Evolutionary conservation across 2,888 invertebrate genomes (phyloP).

Genomic region (Apotomis capreana): DNA sequence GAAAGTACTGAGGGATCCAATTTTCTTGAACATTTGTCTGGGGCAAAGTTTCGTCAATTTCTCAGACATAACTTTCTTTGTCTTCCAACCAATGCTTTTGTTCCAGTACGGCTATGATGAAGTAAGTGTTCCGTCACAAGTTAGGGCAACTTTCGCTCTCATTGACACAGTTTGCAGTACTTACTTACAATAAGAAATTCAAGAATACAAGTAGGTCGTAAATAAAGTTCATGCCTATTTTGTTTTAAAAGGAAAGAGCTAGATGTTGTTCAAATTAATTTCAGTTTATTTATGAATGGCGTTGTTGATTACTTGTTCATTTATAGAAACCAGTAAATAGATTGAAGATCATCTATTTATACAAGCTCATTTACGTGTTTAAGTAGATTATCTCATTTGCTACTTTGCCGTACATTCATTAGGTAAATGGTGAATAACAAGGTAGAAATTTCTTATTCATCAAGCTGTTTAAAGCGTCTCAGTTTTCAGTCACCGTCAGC

Average conservation of each 20-base stretch:
- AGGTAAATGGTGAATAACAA: too few species aligned
- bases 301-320: too few species aligned
- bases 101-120: constrained; percentile 80
- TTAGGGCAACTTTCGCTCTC: constrained; percentile 13
- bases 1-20: constrained; percentile 76
- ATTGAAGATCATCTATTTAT: too few species aligned
- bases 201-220: neutral
- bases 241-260: neutral
- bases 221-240: neutral
- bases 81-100: constrained; percentile 85
- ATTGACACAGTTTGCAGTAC: neutral
- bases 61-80: constrained; percentile 85
- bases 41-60: constrained; percentile 85
- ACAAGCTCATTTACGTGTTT: too few species aligned
- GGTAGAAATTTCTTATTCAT: too few species aligned
- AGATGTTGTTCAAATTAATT: too few species aligned
- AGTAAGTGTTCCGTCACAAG: constrained; percentile 49
- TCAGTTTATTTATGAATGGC: too few species aligned
- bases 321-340: too few species aligned
- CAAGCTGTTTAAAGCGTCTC: too few species aligned
- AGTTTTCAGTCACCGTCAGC: too few species aligned
- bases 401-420: too few species aligned
- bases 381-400: too few species aligned
- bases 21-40: constrained; percentile 82
- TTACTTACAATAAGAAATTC: neutral